These are phyloP conservation scores for Tiliacea aurago DNA, from an alignment of 2,888 invertebrate species.

Conservation along the genomic window DNA sequence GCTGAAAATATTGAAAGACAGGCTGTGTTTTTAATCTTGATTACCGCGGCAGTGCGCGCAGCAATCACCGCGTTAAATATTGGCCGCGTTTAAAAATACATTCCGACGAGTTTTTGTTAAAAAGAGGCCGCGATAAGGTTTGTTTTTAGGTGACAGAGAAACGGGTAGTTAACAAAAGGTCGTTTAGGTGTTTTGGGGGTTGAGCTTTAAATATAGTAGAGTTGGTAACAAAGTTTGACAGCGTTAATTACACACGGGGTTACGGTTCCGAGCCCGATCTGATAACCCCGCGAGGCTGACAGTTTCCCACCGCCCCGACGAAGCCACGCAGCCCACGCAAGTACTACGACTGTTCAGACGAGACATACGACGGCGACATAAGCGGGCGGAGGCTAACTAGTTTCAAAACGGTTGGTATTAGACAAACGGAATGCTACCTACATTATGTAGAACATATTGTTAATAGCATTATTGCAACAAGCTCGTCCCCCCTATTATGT, in stretches of 20 bases:
- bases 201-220: constrained; percentile 43
- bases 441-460: constrained; percentile 2
- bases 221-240: constrained; percentile 55
- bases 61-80: constrained; percentile 34
- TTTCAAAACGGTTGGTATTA: constrained; percentile 20
- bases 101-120: constrained; percentile 1
- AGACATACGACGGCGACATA: constrained; percentile 1
- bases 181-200: constrained; percentile 42
- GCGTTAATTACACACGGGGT: constrained; percentile 53
- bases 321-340: constrained; percentile 25
- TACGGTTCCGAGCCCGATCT: constrained; percentile 41
- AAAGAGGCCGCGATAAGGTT: constrained; percentile 16
- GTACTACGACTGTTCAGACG: neutral
- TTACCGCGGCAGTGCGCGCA: constrained; percentile 35
- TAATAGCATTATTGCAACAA: neutral
- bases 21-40: constrained; percentile 47
- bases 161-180: constrained; percentile 42
- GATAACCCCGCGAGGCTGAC: constrained; percentile 48
- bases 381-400: neutral
- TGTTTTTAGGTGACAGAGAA: constrained; percentile 33
- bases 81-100: constrained; percentile 19
- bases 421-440: neutral
- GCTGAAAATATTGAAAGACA: constrained; percentile 43
- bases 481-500: too few species aligned
- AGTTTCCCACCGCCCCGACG: constrained; percentile 20